Evolutionary conservation across 2,888 invertebrate species (phyloP).

Genomic region (Sminthurinus aureus): DNA sequence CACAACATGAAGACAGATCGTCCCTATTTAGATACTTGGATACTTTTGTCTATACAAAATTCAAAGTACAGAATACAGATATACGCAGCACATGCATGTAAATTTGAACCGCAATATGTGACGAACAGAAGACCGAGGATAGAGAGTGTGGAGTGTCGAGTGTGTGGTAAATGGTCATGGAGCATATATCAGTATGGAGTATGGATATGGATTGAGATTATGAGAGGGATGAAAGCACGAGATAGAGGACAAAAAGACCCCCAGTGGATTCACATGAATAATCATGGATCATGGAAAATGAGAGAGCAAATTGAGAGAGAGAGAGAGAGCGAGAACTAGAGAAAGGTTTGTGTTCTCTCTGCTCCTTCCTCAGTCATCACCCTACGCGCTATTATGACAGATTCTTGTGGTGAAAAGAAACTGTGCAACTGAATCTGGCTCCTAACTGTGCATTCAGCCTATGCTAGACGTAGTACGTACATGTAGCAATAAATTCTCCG

Average conservation of each 20-base stretch:
- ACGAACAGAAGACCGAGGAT: neutral
- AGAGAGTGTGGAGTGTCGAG: neutral
- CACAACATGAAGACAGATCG: no score
- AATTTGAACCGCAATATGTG: neutral
- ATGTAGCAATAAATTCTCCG: no score
- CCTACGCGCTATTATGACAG: neutral
- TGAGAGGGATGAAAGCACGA: conserved; percentile 7
- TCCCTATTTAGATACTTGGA: no score
- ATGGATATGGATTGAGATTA: neutral
- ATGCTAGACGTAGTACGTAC: neutral
- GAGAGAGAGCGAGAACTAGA: no score
- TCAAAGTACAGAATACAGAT: no score
- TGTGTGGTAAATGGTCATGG: neutral
- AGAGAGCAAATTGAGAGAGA: neutral
- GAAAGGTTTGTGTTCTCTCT: neutral
- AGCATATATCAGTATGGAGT: neutral
- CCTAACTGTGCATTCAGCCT: neutral
- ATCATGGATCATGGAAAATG: conserved; percentile 8
- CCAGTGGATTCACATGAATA: conserved; percentile 5
- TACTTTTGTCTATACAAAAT: no score
- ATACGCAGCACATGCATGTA: no score
- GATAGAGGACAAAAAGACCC: conserved; percentile 9
- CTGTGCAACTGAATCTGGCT: neutral
- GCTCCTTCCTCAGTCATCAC: neutral
- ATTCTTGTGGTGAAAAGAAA: conserved; percentile 2